Conservation (phyloP, 1,140 invertebrate genomes). For the Eulimnadia texana region DNA sequence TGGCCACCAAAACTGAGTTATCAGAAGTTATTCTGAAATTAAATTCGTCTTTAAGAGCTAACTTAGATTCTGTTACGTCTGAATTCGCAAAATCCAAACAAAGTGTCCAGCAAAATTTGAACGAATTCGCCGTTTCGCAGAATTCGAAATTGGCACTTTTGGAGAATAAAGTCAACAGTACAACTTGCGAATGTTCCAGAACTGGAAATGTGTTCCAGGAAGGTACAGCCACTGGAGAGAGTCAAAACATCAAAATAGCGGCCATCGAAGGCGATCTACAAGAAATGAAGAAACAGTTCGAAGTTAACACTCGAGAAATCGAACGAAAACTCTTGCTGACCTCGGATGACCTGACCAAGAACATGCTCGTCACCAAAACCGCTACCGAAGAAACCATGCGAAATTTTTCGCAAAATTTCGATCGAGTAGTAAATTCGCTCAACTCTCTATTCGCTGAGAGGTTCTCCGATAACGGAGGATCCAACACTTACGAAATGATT, state of each 20-base stretch:
- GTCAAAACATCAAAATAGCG: background rate
- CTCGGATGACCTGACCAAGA: background rate
- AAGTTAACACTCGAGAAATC: background rate
- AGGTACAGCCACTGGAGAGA: background rate
- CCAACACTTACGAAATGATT: constrained; percentile 8
- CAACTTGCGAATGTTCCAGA: background rate
- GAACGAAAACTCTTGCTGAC: background rate
- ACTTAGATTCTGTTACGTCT: background rate
- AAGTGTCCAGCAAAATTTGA: background rate
- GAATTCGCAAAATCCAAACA: background rate
- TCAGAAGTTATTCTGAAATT: background rate
- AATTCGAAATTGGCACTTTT: background rate
- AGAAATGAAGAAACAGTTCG: background rate
- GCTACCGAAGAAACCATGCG: background rate
- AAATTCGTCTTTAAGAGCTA: background rate
- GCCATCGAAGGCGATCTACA: background rate
- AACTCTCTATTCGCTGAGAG: background rate
- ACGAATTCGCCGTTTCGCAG: background rate
- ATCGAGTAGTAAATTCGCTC: background rate
- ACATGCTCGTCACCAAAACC: background rate
- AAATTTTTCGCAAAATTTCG: constrained; percentile 8
- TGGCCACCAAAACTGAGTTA: background rate
- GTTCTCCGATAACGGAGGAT: background rate
- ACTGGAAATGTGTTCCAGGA: background rate
- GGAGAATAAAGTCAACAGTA: background rate